phyloP scores from a whole-genome alignment of 2,797 vertebrate genomes.

The Trematomus bernacchii region DNA sequence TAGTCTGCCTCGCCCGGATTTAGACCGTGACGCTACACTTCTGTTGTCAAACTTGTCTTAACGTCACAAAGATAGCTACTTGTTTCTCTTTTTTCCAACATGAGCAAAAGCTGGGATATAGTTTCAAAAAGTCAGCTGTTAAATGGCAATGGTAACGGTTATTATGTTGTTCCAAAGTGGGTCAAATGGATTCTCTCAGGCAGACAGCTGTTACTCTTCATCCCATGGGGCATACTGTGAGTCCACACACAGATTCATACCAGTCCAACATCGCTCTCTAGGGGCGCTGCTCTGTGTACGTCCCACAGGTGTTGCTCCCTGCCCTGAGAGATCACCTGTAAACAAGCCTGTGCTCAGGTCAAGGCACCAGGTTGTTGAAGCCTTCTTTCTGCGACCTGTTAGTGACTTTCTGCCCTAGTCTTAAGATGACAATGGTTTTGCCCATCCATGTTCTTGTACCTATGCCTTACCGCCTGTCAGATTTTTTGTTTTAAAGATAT shows the following conservation, averaged over 20 bases:
- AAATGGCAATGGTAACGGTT: background rate
- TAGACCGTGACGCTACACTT: conserved; percentile 31
- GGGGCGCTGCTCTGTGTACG: background rate
- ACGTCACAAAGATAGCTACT: conserved; percentile 11
- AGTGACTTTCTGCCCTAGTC: background rate
- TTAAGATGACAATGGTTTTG: too few relatives aligned
- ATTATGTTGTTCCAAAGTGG: background rate
- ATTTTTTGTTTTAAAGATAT: too few relatives aligned
- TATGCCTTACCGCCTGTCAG: too few relatives aligned
- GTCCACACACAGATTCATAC: background rate
- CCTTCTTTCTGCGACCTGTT: background rate
- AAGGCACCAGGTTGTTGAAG: background rate
- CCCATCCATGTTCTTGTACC: too few relatives aligned
- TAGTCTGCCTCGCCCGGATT: conserved; percentile 35
- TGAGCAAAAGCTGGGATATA: background rate
- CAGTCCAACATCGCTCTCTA: background rate
- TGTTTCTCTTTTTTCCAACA: background rate
- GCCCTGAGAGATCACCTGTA: background rate
- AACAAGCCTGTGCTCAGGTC: background rate
- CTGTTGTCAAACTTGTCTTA: conserved; percentile 43
- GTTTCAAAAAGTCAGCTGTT: conserved; percentile 1
- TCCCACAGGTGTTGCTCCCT: background rate
- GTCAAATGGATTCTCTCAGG: background rate
- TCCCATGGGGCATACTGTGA: background rate
- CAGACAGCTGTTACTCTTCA: background rate